A percentile compares a stretch with the other conserved stretches of the same genome.
Conservation (phyloP, 2,797 vertebrate species). For the Phrynocephalus guinanensis region DNA sequence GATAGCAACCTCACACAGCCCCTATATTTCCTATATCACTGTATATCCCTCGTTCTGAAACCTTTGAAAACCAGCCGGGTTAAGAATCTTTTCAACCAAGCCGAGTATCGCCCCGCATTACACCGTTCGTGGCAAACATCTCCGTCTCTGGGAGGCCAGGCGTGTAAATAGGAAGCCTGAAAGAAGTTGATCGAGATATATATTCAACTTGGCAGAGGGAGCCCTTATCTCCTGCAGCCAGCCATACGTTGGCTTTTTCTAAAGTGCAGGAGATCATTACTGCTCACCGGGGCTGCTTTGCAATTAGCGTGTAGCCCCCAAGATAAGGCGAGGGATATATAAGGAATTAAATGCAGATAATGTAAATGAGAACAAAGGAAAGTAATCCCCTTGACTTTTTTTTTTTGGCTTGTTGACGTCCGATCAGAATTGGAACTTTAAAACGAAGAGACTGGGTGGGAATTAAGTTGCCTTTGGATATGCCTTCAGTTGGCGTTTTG, state of each 20-base stretch:
- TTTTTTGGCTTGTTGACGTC: conserved; percentile 62
- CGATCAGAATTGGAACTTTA: conserved; percentile 60
- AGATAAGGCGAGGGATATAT: conserved; percentile 72
- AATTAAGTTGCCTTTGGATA: conserved; percentile 43
- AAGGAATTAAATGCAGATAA: conserved; percentile 75
- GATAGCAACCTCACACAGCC: neutral
- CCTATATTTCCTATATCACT: conserved; percentile 26
- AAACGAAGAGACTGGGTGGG: conserved; percentile 23
- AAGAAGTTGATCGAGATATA: conserved; percentile 65
- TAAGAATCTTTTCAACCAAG: conserved; percentile 54
- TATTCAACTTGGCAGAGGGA: conserved; percentile 61
- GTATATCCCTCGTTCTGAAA: conserved; percentile 29
- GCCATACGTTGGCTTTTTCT: conserved; percentile 54
- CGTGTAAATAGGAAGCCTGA: conserved; percentile 47
- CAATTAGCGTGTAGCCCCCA: conserved; percentile 73
- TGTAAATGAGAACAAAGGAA: conserved; percentile 72
- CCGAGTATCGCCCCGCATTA: conserved; percentile 50
- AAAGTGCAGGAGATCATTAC: conserved; percentile 63
- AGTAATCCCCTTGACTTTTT: conserved; percentile 68
- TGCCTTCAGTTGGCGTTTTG: conserved; percentile 7
- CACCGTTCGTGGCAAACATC: conserved; percentile 47
- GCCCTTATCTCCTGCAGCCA: conserved; percentile 68
- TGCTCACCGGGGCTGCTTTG: conserved; percentile 57
- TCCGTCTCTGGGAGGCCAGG: conserved; percentile 63
- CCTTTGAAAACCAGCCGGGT: conserved; percentile 52